These are phyloP conservation scores for Tyto alba DNA, from an alignment of 2,113 vertebrate genomes.

Conservation along the genomic window DNA sequence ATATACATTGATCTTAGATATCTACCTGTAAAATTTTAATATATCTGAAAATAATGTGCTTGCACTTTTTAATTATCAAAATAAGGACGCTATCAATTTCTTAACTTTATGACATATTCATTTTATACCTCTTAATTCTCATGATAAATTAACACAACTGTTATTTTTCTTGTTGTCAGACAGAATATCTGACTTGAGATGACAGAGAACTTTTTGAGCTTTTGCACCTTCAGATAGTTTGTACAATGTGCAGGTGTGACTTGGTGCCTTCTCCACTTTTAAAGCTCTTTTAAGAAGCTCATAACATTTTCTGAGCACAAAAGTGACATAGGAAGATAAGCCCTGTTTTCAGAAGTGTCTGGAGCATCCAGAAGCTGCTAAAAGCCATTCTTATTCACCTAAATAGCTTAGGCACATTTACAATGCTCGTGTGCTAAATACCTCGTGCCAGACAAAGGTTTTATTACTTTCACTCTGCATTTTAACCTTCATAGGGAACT, in stretches of 20 bases:
- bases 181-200: not conserved
- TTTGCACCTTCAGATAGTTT: not conserved
- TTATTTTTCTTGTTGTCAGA: not conserved
- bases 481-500: not conserved
- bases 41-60: rapidly evolving
- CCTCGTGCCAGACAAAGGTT: not conserved
- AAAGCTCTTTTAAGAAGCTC: not conserved
- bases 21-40: not conserved
- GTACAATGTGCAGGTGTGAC: not conserved
- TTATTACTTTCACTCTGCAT: not conserved
- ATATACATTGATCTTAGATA: not conserved
- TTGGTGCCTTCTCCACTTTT: not conserved
- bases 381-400: not conserved
- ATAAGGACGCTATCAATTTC: not conserved
- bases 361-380: not conserved
- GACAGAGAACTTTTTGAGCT: not conserved
- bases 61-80: not conserved
- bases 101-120: not conserved
- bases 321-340: not conserved
- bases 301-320: not conserved
- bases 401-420: not conserved
- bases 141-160: not conserved
- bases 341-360: not conserved
- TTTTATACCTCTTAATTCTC: not conserved
- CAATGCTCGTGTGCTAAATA: not conserved